Evolutionary conservation across 2,888 invertebrate species (phyloP), one percentile per base, ranked within the genome.

Genomic region (Desoria tigrina): DNA sequence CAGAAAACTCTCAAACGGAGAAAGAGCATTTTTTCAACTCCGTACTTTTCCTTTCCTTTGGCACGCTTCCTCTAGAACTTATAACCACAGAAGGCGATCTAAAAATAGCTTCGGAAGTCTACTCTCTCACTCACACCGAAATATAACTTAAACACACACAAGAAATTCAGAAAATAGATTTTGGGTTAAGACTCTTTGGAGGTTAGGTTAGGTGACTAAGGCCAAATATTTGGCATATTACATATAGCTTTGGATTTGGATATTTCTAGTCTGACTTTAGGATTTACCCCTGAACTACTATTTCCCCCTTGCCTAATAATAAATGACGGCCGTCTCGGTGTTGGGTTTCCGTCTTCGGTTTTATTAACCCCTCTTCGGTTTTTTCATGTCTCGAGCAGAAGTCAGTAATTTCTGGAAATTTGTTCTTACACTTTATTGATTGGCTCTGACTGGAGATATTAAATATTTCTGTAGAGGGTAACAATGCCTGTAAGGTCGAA

Each of bases 1-100:
- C 21, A 32, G 11, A 32, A 32, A 11, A 18, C 16, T 39, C 9
- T 21, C 45, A 18, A n/a, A 21, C n/a, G 45, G 45, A 45, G 45
- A 45, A 45, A 6, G n/a, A 45, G 16, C n/a, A 16, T 45, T 45
- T 39, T 39, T 11, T 11, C 16, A 39, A 21, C 45, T 18, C 9
- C 9, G 21, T 45, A 45, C 45, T 45, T 45, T 45, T 45, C 45
- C 45, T 45, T 45, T 45, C 45, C 56, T 50, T 65, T 65, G 65
- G 65, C 65, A 65, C 62, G 49, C 45, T 53, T 53, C 62, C 54
- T 58, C 60, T 53, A 67, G 42, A 51, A n/a, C n/a, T n/a, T n/a
- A n/a, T n/a, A n/a, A 37, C 68, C 68, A 68, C 64, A 68, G 58
- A 68, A 64, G 68, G 68, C 64, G 63, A 39, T 65, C 64, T 61